Conservation (phyloP, 2,113 vertebrate species). For the Scytalopus superciliaris region DNA sequence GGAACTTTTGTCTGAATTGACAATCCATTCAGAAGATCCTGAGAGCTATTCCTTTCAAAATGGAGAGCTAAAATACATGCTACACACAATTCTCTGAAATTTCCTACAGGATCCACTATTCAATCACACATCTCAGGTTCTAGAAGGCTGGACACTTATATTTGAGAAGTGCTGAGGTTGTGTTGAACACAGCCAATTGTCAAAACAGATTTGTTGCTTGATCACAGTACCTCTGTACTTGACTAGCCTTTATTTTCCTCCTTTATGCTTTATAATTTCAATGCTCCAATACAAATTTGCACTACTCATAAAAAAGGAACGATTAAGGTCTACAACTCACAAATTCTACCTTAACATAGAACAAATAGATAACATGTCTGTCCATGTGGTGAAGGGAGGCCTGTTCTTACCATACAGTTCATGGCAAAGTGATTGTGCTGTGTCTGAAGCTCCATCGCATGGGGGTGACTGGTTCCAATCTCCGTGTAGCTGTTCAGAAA, state of each 20-base stretch:
- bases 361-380: accelerated
- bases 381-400: not conserved
- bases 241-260: not conserved
- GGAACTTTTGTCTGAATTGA: not conserved
- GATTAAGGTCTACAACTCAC: not conserved
- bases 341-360: not conserved
- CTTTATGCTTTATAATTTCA: not conserved
- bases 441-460: constrained; percentile 94
- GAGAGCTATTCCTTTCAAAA: not conserved
- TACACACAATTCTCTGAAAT: not conserved
- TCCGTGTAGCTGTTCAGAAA: constrained; percentile 97
- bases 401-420: constrained; percentile 97
- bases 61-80: not conserved
- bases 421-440: constrained; percentile 99
- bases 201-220: not conserved
- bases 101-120: not conserved
- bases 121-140: not conserved
- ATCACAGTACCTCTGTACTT: not conserved
- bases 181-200: not conserved
- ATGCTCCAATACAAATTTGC: not conserved
- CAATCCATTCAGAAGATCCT: not conserved
- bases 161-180: not conserved
- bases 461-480: constrained; percentile 93
- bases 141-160: not conserved
- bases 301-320: not conserved